Percentiles rank a stretch among this genome's conserved stretches.
Evolutionary conservation across 2,113 vertebrate genomes (phyloP).

Genomic region (Dicerorhinus sumatrensis): DNA sequence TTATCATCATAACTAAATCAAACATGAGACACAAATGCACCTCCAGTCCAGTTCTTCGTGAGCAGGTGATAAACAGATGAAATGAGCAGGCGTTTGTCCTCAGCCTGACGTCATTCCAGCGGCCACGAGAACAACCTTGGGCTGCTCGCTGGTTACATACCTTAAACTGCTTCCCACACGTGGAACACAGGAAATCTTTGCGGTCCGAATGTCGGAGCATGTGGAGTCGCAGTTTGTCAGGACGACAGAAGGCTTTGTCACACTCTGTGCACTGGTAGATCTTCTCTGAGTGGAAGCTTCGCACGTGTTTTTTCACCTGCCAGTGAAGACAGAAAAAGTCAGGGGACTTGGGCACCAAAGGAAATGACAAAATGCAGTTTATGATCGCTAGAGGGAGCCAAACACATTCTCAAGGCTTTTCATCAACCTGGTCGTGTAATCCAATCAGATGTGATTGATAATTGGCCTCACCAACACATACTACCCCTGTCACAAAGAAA

Average conservation of each 20-base stretch:
- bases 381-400: slow-evolving; percentile 57
- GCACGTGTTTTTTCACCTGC: slow-evolving; percentile 98
- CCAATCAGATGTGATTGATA: background rate
- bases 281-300: slow-evolving; percentile 98
- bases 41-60: background rate
- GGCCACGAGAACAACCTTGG: background rate
- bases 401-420: background rate
- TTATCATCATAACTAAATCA: background rate
- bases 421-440: background rate
- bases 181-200: slow-evolving; percentile 98
- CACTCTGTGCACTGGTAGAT: slow-evolving; percentile 97
- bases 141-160: slow-evolving; percentile 77
- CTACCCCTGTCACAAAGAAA: background rate
- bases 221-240: slow-evolving; percentile 97
- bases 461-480: background rate
- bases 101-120: rapidly evolving
- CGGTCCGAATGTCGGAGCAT: slow-evolving; percentile 98
- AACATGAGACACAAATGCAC: background rate
- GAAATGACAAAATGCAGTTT: background rate
- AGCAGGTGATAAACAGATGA: background rate
- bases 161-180: slow-evolving; percentile 99
- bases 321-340: slow-evolving; percentile 24
- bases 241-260: slow-evolving; percentile 98
- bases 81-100: background rate
- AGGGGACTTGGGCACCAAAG: background rate